Evolutionary conservation across 1,140 invertebrate species (phyloP), one percentile per base, ranked within the genome.

Genomic region (Drosophila arizonae): DNA sequence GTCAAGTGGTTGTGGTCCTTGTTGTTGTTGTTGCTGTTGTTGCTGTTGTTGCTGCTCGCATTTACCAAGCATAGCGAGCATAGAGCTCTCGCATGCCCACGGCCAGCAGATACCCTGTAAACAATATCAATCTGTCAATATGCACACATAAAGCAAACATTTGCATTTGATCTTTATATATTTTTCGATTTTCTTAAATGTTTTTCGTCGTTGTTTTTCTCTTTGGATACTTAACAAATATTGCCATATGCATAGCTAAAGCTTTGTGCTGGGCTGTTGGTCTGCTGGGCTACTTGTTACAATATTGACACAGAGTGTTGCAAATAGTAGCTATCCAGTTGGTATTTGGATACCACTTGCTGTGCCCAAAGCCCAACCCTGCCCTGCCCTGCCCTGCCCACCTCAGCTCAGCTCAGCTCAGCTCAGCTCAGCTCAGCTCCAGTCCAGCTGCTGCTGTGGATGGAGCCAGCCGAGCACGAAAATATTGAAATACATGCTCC

Each of bases 401-500:
- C 2, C 21, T 24, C 21, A 24, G 21, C 21, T 24, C 21, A 24
- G 21, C 21, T 21, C 21, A 21, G 21, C 1, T 2, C 21, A 1
- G 21, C 1, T 1, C 21, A 21, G 21, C 21, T 21, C 21, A 21
- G 21, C 51, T 45, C 9, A 6, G 15, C 4, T 11, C 28, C 13
- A 4, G 43, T 11, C 4, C 65, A 57, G 51, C 24, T 43, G 43
- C 36, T 62, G 64, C 52, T 60, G 17, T 57, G 17, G 39, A 36
- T 60, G 28, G 28, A 15, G 54, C 39, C 72, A 74, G 39, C 54
- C 58, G 54, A 56, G 67, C 67, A 64, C 57, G 24, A 70, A 74
- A 71, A 74, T 74, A 74, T 74, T 74, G 54, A 74, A 74, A 74
- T 54, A 70, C 72, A 71, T 63, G 70, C 72, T 69, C 58, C 41